phyloP scores from a whole-genome alignment of 1,140 invertebrate species.

The Macrosteles quadrilineatus region DNA sequence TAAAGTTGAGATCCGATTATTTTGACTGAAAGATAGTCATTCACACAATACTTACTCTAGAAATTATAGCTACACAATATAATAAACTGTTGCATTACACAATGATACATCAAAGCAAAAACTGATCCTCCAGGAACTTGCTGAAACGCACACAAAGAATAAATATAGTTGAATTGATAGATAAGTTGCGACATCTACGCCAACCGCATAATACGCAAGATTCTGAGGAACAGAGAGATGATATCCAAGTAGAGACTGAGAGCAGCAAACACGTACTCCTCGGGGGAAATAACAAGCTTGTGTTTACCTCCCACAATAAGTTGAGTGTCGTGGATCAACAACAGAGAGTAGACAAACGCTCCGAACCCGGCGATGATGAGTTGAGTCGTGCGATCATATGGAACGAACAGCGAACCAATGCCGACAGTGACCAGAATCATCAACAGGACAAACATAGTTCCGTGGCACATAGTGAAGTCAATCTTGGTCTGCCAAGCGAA shows the following conservation, averaged over 20 bases:
- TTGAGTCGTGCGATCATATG: conserved; percentile 55
- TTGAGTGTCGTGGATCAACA: conserved; percentile 93
- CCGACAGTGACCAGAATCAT: conserved; percentile 83
- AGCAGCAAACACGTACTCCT: conserved; percentile 95
- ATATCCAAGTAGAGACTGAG: conserved; percentile 90
- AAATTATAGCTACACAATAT: too few species aligned
- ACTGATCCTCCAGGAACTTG: too few species aligned
- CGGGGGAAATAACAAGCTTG: conserved; percentile 88
- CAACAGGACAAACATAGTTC: conserved; percentile 71
- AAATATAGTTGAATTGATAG: too few species aligned
- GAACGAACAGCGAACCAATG: conserved; percentile 72
- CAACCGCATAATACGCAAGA: conserved; percentile 55
- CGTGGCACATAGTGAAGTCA: conserved; percentile 87
- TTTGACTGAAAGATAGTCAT: too few species aligned
- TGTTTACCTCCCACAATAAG: conserved; percentile 92
- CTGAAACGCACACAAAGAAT: too few species aligned
- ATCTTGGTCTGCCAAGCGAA: conserved; percentile 93
- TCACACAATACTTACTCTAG: too few species aligned
- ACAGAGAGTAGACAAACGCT: conserved; percentile 76
- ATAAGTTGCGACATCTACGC: neutral
- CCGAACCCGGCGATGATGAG: conserved; percentile 80
- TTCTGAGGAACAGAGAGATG: conserved; percentile 86
- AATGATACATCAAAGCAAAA: too few species aligned
- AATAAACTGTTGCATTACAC: too few species aligned
- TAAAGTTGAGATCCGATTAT: too few species aligned